Percentiles rank a stretch among this genome's conserved stretches.
Conservation (phyloP, 2,888 invertebrate genomes). For the Tryphoninae sp. region DNA sequence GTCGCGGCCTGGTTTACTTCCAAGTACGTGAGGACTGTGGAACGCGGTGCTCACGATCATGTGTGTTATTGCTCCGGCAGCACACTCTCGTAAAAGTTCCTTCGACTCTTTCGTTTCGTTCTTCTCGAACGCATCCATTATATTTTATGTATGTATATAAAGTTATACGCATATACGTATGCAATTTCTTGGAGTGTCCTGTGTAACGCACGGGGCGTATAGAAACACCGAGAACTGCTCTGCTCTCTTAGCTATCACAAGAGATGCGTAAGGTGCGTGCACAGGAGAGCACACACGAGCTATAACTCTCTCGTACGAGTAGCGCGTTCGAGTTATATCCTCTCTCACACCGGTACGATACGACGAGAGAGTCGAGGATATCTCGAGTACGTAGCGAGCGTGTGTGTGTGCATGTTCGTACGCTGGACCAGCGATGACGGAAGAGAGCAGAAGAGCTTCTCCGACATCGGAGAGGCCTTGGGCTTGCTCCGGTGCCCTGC, state of each 20-base stretch:
- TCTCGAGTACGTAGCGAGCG: conserved; percentile 8
- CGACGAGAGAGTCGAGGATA: conserved; percentile 29
- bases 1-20: conserved; percentile 77
- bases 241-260: conserved; percentile 44
- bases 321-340: conserved; percentile 50
- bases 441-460: conserved; percentile 68
- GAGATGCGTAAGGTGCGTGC: conserved; percentile 75
- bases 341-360: conserved; percentile 19
- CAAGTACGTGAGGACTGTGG: conserved; percentile 63
- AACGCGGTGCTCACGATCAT: conserved; percentile 59
- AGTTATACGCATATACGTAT: no score
- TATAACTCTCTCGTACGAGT: conserved; percentile 49
- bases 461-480: conserved; percentile 47
- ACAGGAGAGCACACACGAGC: conserved; percentile 65
- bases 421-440: conserved; percentile 8
- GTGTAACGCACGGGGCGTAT: no score
- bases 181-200: no score
- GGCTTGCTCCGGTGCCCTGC: conserved; percentile 73
- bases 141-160: neutral
- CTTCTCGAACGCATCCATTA: conserved; percentile 24
- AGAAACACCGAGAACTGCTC: neutral
- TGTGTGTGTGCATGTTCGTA: conserved; percentile 9
- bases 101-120: conserved; percentile 50
- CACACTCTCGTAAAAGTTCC: conserved; percentile 50
- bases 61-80: conserved; percentile 42